Evolutionary conservation across 2,797 vertebrate genomes (phyloP).

Genomic region (Enteromius treurensis): DNA sequence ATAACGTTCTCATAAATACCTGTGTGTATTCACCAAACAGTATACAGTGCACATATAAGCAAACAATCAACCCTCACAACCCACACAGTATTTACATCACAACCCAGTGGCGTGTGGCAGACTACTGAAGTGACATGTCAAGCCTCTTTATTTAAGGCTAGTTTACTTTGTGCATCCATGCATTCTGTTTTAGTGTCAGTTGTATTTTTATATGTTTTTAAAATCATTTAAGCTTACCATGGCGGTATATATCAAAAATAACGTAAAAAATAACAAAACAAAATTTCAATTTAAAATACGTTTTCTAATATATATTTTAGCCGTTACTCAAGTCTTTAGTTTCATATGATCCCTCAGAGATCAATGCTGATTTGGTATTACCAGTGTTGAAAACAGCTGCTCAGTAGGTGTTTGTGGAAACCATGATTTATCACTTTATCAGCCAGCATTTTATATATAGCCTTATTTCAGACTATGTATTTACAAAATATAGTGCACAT

Average conservation of each 20-base stretch:
- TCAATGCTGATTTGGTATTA: background rate
- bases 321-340: background rate
- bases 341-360: background rate
- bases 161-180: background rate
- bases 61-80: constrained; percentile 31
- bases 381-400: background rate
- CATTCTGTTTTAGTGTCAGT: background rate
- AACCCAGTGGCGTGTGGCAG: constrained; percentile 31
- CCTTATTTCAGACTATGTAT: constrained; percentile 5
- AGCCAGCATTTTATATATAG: background rate
- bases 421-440: background rate
- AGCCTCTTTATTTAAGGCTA: background rate
- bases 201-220: background rate
- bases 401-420: background rate
- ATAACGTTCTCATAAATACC: background rate
- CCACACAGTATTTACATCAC: constrained; percentile 45
- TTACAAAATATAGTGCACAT: constrained; percentile 35
- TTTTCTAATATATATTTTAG: background rate
- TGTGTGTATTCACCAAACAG: constrained; percentile 25
- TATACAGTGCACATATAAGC: constrained; percentile 18
- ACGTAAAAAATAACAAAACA: background rate
- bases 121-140: background rate
- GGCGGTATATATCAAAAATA: background rate
- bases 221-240: background rate
- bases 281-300: background rate